A percentile compares a stretch with the other conserved stretches of the same genome.
phyloP scores from a whole-genome alignment of 2,797 vertebrate genomes.

The Neomorphus geoffroyi region DNA sequence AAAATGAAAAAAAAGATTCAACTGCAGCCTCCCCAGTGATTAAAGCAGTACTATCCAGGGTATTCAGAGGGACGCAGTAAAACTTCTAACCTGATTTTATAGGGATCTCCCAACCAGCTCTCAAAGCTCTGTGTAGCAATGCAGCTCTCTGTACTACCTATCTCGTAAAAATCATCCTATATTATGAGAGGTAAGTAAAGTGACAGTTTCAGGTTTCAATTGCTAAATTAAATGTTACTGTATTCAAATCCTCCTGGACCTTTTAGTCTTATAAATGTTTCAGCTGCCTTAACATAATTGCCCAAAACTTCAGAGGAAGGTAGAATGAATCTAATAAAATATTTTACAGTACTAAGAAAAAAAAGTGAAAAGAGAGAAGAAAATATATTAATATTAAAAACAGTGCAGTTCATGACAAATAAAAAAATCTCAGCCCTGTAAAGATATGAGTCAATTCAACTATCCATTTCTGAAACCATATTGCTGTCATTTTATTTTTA shows the following conservation, averaged over 20 bases:
- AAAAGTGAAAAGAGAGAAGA: not conserved
- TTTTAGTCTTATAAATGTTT: not conserved
- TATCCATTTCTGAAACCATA: not conserved
- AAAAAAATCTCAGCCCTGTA: not conserved
- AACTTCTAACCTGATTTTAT: not conserved
- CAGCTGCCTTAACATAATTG: not conserved
- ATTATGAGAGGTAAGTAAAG: not conserved
- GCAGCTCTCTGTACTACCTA: not conserved
- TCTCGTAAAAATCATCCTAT: not conserved
- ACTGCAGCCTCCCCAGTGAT: rapidly evolving
- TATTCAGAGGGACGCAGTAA: not conserved
- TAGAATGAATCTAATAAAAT: not conserved
- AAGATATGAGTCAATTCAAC: not conserved
- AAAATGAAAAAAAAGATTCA: not conserved
- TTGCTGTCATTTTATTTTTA: not conserved
- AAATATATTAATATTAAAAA: not conserved
- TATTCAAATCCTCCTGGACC: not conserved
- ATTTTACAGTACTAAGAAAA: not conserved
- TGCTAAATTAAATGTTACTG: not conserved
- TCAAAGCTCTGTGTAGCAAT: not conserved
- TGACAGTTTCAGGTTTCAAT: not conserved
- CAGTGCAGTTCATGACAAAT: not conserved
- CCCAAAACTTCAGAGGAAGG: not conserved
- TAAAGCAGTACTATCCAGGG: not conserved
- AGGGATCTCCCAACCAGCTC: not conserved